Percentiles rank a stretch among this genome's conserved stretches.
Evolutionary conservation across 2,797 vertebrate species (phyloP).

Genomic region (Phoeniculus purpureus): DNA sequence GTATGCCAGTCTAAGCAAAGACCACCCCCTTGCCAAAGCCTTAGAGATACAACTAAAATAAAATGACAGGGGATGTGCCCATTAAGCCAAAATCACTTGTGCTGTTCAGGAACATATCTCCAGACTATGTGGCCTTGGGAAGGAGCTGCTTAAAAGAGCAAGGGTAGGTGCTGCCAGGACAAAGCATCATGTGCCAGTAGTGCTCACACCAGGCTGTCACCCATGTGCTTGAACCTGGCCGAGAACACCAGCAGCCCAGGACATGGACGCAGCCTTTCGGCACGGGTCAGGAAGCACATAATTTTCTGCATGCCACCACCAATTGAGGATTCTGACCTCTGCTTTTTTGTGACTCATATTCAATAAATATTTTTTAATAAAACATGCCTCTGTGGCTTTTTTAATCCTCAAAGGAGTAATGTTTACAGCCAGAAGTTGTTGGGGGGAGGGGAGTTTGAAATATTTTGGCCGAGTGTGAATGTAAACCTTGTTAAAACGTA

Average conservation of each 20-base stretch:
- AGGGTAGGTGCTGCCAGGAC: background rate
- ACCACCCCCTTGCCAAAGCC: background rate
- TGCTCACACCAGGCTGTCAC: accelerated
- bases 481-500: slow-evolving; percentile 71
- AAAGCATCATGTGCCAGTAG: accelerated
- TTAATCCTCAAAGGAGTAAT: slow-evolving; percentile 62
- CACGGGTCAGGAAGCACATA: background rate
- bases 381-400: slow-evolving; percentile 43
- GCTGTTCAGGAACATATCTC: background rate
- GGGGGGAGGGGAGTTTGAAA: background rate
- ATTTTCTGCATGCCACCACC: slow-evolving; percentile 15
- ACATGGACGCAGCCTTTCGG: accelerated
- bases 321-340: slow-evolving; percentile 35
- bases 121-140: accelerated
- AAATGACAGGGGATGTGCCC: background rate
- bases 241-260: accelerated
- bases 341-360: slow-evolving; percentile 55
- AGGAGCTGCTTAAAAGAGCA: background rate
- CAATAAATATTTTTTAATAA: slow-evolving; percentile 66
- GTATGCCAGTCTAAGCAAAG: background rate
- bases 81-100: background rate
- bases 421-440: slow-evolving; percentile 38
- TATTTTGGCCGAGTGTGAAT: slow-evolving; percentile 58
- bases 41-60: background rate
- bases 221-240: accelerated